A percentile compares a stretch with the other conserved stretches of the same genome.
Evolutionary conservation across 1,140 invertebrate species (phyloP).

Genomic region (Drosophila prosaltans): DNA sequence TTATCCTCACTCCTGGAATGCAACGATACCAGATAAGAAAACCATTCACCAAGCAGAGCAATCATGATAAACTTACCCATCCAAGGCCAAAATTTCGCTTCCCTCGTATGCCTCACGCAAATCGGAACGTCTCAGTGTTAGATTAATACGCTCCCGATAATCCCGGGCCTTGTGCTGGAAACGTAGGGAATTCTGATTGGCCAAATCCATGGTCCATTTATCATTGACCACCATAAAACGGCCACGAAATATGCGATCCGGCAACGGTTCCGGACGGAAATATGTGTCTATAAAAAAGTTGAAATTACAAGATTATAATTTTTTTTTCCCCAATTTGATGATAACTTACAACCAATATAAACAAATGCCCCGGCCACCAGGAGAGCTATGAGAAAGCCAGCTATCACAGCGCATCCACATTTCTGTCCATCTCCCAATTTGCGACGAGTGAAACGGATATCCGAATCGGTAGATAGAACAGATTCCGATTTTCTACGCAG

Average conservation of each 20-base stretch:
- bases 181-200: conserved; percentile 87
- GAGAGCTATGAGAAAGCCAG: conserved; percentile 91
- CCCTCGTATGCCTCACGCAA: conserved; percentile 83
- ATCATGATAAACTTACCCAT: conserved; percentile 86
- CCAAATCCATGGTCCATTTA: conserved; percentile 86
- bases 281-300: conserved; percentile 88
- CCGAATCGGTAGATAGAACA: conserved; percentile 91
- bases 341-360: conserved; percentile 90
- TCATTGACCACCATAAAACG: conserved; percentile 90
- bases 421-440: conserved; percentile 91
- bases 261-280: conserved; percentile 88
- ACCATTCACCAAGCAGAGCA: background rate
- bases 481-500: conserved; percentile 87
- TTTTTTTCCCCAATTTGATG: too few species aligned
- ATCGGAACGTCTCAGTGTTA: conserved; percentile 89
- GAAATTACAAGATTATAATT: too few species aligned
- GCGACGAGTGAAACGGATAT: conserved; percentile 92
- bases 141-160: conserved; percentile 89
- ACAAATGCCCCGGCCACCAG: conserved; percentile 91
- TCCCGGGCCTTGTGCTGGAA: conserved; percentile 88
- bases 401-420: conserved; percentile 92
- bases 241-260: conserved; percentile 91
- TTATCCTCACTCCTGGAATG: conserved; percentile 85
- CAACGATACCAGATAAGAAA: background rate
- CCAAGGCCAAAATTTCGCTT: conserved; percentile 84